Percentiles rank a stretch among this genome's conserved stretches.
These are phyloP conservation scores for Pimephales promelas DNA, from an alignment of 2,113 vertebrate genomes.

Conservation along the genomic window DNA sequence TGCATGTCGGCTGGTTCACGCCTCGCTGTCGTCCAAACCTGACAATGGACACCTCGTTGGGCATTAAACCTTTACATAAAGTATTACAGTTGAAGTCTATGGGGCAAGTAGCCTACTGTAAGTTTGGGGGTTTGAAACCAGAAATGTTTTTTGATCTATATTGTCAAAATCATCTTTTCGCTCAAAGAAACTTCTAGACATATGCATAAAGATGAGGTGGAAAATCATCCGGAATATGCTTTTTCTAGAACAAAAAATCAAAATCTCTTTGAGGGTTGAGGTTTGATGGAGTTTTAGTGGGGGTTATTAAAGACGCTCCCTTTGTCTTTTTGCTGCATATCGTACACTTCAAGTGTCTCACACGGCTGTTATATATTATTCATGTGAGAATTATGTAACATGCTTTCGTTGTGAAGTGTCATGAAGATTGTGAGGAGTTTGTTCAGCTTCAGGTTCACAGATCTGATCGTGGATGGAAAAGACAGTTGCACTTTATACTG, in stretches of 20 bases:
- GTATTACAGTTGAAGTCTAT: not conserved
- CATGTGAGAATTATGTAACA: conserved; percentile 50
- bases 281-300: conserved; percentile 7
- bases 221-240: conserved; percentile 14
- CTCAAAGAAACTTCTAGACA: not conserved
- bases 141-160: too few relatives aligned
- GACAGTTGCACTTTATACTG: conserved; percentile 9
- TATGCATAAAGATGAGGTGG: not conserved
- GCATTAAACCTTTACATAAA: too few relatives aligned
- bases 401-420: conserved; percentile 17
- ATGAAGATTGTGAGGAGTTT: conserved; percentile 28
- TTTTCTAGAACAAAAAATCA: not conserved
- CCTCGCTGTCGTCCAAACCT: too few relatives aligned
- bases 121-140: not conserved
- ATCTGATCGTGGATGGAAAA: conserved; percentile 40
- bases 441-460: conserved; percentile 2
- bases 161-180: not conserved
- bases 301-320: conserved; percentile 34
- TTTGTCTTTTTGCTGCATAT: conserved; percentile 23
- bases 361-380: conserved; percentile 46
- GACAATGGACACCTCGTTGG: too few relatives aligned
- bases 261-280: not conserved
- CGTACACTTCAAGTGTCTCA: conserved; percentile 31
- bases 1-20: too few relatives aligned
- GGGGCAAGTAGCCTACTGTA: not conserved